Base-by-base conservation (phyloP, 2,113 vertebrate species). In the human region DNA sequence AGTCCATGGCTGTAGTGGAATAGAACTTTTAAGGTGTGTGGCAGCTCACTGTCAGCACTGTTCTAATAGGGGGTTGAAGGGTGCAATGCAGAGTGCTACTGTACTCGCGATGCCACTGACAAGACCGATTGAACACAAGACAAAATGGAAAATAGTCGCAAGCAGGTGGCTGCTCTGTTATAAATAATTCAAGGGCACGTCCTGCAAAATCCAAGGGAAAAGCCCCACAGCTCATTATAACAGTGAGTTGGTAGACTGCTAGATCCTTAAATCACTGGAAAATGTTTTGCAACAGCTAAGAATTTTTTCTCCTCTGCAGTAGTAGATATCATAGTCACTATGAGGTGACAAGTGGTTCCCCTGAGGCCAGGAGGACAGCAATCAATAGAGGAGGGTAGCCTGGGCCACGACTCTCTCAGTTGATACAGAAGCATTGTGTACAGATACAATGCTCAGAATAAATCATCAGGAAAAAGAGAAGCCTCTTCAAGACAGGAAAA, bases 261-360 rank as follows among this genome's bases (percentile, higher is more conserved):
- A 92, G 87, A 98, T 85, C 93, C 97, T 98, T 98, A 98, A 98
- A 98, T 98, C 98, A 98, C 96, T 98, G 90, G 95, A 98, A 98
- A 98, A 90, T 98, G 86, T 98, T 99, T 98, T 97, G 96, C 96
- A 98, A 97, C 80, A 97, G 90, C 92, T 96, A 97, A 97, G 94
- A 75, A 52, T 95, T 90, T 96, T 97, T 98, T 98, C 96, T 96
- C 68, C 89, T 95, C 93, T 98, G 94, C 85, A 89, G 76, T 93
- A 97, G 96, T 98, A 98, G 98, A 98, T 97, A 97, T 97, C 95
- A 97, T 90, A 98, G 97, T 86, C 95, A 97, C 88, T 98, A 96
- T 91, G 97, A 98, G 96, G 94, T 98, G 98, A 98, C 98, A 98
- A 98, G 98, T 98, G 96, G 84, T 96, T 98, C 98, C 97, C 97